phyloP scores from a whole-genome alignment of 2,888 invertebrate species.

The Oscheius sp. region DNA sequence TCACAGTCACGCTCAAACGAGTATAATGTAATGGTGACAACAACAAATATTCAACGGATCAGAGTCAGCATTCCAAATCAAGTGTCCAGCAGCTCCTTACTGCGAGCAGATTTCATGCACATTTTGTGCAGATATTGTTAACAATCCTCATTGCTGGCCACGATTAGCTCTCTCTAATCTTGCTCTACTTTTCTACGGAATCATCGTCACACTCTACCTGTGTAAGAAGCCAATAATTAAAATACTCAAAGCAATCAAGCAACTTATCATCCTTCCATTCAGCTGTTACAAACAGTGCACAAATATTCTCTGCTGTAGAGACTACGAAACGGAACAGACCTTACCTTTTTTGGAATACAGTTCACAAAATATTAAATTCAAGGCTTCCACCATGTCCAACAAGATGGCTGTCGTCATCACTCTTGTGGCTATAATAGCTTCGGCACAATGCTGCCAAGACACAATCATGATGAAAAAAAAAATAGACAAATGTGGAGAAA shows the following conservation, averaged over 20 bases:
- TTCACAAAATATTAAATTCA: not conserved
- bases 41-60: not conserved
- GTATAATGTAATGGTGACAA: not conserved
- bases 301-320: not conserved
- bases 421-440: not conserved
- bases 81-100: not conserved
- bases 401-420: not conserved
- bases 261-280: not conserved
- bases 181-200: not conserved
- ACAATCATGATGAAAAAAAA: not conserved
- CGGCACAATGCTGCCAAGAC: not conserved
- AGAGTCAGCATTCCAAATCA: not conserved
- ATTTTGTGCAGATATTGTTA: not conserved
- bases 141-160: not conserved
- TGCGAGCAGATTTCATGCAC: constrained; percentile 6
- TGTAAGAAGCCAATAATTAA: not conserved
- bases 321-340: not conserved
- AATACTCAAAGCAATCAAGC: not conserved
- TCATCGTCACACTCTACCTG: not conserved
- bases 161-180: not conserved
- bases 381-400: not conserved
- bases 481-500: not conserved
- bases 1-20: not conserved
- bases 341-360: not conserved
- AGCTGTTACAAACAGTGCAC: not conserved